Conservation (phyloP, 2,888 invertebrate genomes). For the Sminthurides aquaticus region DNA sequence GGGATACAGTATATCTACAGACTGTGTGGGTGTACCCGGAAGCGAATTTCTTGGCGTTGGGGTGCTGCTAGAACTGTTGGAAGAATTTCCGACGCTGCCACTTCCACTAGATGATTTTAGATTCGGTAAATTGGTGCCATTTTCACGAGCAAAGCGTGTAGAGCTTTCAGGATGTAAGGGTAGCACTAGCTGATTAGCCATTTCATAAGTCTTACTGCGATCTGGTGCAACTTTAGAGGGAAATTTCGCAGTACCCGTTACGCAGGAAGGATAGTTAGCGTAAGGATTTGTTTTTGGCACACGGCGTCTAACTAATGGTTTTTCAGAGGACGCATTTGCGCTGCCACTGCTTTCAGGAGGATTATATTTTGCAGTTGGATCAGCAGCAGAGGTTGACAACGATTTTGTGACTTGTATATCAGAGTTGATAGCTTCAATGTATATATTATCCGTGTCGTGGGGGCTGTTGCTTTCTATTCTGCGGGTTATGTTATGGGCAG, state of each 20-base stretch:
- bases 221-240: conserved; percentile 12
- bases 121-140: background rate
- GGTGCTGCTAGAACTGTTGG: conserved; percentile 41
- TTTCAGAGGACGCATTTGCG: background rate
- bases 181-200: background rate
- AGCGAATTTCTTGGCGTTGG: conserved; percentile 40
- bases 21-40: conserved; percentile 41
- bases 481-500: background rate
- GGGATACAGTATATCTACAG: conserved; percentile 36
- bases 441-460: background rate
- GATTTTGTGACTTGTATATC: conserved; percentile 8
- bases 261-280: conserved; percentile 31
- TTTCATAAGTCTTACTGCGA: background rate
- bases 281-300: conserved; percentile 42
- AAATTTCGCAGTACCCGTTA: conserved; percentile 16
- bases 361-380: background rate
- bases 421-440: conserved; percentile 14
- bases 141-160: background rate
- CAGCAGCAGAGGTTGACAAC: background rate
- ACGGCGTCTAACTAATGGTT: conserved; percentile 32
- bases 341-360: background rate
- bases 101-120: conserved; percentile 14
- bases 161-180: background rate
- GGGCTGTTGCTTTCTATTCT: background rate
- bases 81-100: conserved; percentile 34